Percentiles rank a stretch among this genome's conserved stretches.
Conservation (phyloP, 2,113 vertebrate genomes). For the Tupaia chinensis region DNA sequence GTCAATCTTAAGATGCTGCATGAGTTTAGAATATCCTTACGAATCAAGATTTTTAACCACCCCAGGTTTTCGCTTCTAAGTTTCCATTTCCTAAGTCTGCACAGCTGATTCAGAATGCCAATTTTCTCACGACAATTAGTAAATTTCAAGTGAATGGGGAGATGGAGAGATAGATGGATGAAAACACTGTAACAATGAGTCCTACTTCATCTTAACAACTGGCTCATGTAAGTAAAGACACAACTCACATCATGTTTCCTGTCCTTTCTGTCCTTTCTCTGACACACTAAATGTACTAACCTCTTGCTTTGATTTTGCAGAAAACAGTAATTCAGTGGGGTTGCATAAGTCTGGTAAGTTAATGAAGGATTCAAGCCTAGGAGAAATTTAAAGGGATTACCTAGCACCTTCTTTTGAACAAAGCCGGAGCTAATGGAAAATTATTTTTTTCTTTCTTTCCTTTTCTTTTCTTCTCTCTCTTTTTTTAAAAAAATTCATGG, state of each 20-base stretch:
- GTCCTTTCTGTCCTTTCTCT: not conserved
- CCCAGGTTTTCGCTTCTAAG: not conserved
- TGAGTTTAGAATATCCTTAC: not conserved
- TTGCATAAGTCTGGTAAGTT: not conserved
- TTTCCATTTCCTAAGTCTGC: not conserved
- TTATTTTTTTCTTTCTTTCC: not conserved
- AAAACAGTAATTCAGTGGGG: not conserved
- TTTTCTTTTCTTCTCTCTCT: no score
- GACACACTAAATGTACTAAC: not conserved
- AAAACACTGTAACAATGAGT: not conserved
- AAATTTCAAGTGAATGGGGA: not conserved
- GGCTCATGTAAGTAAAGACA: not conserved
- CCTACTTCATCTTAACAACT: not conserved
- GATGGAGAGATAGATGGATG: not conserved
- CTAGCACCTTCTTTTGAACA: not conserved
- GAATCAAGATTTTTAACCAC: not conserved
- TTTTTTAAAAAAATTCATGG: no score
- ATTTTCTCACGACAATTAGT: not conserved
- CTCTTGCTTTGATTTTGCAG: conserved; percentile 6
- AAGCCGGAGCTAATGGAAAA: not conserved
- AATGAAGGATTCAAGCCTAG: not conserved
- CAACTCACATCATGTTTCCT: not conserved
- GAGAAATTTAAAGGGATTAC: conserved; percentile 4
- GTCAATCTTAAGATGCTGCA: not conserved
- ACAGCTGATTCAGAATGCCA: not conserved